Evolutionary conservation across 2,797 vertebrate genomes (phyloP).

Genomic region (Neoniphon sammara): DNA sequence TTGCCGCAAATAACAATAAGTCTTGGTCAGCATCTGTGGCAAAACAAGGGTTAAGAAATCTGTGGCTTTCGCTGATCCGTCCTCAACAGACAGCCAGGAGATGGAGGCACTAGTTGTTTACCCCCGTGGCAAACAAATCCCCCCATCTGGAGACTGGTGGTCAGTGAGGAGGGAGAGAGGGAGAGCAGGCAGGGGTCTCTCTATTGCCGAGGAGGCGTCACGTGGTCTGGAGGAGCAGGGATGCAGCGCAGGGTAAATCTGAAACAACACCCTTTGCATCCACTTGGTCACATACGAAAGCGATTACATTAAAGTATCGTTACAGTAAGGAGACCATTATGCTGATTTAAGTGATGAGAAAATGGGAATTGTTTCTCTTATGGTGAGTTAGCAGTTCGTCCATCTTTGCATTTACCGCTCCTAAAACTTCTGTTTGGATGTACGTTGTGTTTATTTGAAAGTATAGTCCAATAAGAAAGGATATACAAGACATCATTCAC

Average conservation of each 20-base stretch:
- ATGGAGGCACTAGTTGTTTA: constrained; percentile 65
- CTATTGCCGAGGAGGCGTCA: not conserved
- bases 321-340: not conserved
- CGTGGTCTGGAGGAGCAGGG: not conserved
- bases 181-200: not conserved
- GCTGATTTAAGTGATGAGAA: not conserved
- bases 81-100: constrained; percentile 27
- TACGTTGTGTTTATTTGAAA: not conserved
- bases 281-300: constrained; percentile 16
- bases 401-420: no score
- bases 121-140: constrained; percentile 67
- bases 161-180: constrained; percentile 16
- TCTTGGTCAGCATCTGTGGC: constrained; percentile 10
- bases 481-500: not conserved
- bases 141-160: constrained; percentile 61
- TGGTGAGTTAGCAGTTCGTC: no score
- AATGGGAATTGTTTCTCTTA: no score
- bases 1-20: constrained; percentile 18
- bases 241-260: not conserved
- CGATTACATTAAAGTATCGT: not conserved
- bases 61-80: not conserved
- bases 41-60: constrained; percentile 33
- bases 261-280: not conserved
- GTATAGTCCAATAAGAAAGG: not conserved
- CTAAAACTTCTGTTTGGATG: not conserved